phyloP scores from a whole-genome alignment of 2,888 invertebrate genomes.

The Diarsia brunnea region DNA sequence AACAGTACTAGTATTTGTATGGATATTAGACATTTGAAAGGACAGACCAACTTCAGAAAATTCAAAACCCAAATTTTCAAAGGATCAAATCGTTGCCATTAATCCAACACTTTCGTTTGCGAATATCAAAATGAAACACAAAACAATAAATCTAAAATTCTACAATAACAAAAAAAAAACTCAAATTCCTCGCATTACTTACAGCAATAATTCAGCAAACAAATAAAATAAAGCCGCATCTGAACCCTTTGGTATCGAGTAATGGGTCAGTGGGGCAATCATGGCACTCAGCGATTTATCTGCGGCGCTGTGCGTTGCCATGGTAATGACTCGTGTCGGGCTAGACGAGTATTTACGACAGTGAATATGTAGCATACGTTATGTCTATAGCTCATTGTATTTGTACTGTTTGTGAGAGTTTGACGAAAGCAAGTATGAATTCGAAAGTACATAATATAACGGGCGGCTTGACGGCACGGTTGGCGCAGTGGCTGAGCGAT shows the following conservation, averaged over 20 bases:
- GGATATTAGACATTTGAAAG: background rate
- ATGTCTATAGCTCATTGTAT: background rate
- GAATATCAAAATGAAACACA: constrained; percentile 10
- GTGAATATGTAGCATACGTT: constrained; percentile 25
- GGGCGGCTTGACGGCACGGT: too few relatives aligned
- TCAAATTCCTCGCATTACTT: constrained; percentile 9
- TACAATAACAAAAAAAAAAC: constrained; percentile 25
- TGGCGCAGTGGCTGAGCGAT: too few relatives aligned
- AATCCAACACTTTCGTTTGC: background rate
- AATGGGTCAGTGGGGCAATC: constrained; percentile 60
- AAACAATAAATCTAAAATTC: constrained; percentile 19
- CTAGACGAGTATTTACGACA: constrained; percentile 37
- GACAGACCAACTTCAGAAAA: background rate
- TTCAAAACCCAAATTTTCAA: background rate
- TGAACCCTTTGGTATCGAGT: constrained; percentile 45
- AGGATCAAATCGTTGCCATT: background rate
- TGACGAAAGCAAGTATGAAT: constrained; percentile 2
- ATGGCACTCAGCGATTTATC: constrained; percentile 60
- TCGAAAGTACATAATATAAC: background rate
- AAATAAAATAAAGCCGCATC: constrained; percentile 45
- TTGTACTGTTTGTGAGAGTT: background rate
- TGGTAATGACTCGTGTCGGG: constrained; percentile 48
- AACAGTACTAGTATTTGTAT: background rate
- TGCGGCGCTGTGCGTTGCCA: constrained; percentile 25
- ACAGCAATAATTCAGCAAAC: constrained; percentile 46